Conservation (phyloP, 2,113 vertebrate species). For the Caretta caretta region DNA sequence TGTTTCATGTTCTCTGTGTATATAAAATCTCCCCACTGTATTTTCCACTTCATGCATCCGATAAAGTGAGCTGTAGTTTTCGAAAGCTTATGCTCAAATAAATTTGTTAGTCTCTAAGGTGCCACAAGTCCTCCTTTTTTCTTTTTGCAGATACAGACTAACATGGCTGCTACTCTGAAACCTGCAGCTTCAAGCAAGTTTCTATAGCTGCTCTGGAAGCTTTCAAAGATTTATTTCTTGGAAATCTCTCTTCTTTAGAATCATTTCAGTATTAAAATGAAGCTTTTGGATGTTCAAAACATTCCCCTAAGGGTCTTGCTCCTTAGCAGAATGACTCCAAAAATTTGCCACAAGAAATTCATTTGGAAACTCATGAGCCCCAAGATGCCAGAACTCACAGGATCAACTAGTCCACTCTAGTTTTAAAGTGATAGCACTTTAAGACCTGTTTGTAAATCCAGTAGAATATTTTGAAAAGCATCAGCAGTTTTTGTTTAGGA, state of each 20-base stretch:
- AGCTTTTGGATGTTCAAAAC: not conserved
- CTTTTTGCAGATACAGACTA: too few species aligned
- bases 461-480: not conserved
- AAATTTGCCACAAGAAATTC: not conserved
- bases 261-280: not conserved
- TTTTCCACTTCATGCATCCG: too few species aligned
- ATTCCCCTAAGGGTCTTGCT: not conserved
- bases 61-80: too few species aligned
- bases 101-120: too few species aligned
- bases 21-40: too few species aligned
- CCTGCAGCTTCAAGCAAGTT: not conserved
- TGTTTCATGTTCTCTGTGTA: too few species aligned
- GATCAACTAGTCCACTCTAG: not conserved
- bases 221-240: not conserved
- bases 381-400: not conserved
- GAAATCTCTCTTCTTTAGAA: not conserved
- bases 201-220: not conserved
- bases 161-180: too few species aligned
- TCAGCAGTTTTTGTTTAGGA: not conserved
- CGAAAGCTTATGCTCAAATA: too few species aligned
- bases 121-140: too few species aligned
- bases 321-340: fast-evolving
- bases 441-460: not conserved
- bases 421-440: not conserved
- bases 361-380: not conserved